Percentiles rank a stretch among this genome's conserved stretches.
Evolutionary conservation across 2,797 vertebrate species (phyloP).

Genomic region (Coranthus polyacanthus): DNA sequence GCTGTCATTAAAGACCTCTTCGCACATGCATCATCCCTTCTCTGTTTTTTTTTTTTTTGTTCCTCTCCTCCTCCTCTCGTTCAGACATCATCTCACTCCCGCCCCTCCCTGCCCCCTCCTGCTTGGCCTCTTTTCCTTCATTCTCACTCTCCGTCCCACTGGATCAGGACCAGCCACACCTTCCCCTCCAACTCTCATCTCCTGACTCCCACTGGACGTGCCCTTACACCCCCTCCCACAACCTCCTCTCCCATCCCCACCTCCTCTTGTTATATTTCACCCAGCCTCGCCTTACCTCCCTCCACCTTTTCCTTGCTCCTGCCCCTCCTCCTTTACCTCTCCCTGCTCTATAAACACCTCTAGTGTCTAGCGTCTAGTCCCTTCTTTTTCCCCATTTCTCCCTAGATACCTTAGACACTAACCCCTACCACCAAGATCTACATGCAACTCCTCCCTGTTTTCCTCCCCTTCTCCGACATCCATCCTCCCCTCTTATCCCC

Average conservation of each 20-base stretch:
- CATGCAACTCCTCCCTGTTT: constrained; percentile 21
- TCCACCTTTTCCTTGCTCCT: constrained; percentile 4
- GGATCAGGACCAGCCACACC: constrained; percentile 39
- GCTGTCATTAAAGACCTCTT: neutral
- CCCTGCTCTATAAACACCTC: constrained; percentile 12
- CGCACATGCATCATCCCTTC: neutral
- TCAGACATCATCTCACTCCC: constrained; percentile 8
- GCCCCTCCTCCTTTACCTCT: too few species aligned
- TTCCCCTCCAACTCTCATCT: constrained; percentile 28
- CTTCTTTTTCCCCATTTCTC: constrained; percentile 20
- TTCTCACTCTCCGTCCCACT: constrained; percentile 40
- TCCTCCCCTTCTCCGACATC: constrained; percentile 13
- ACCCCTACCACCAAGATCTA: constrained; percentile 2
- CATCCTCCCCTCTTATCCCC: constrained; percentile 38
- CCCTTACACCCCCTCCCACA: constrained; percentile 5
- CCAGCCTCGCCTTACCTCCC: neutral
- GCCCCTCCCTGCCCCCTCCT: neutral
- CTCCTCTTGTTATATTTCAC: too few species aligned
- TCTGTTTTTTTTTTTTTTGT: neutral
- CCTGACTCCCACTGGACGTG: constrained; percentile 37
- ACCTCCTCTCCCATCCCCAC: neutral
- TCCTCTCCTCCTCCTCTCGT: neutral
- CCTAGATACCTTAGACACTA: constrained; percentile 2
- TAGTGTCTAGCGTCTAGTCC: constrained; percentile 2
- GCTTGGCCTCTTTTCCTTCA: constrained; percentile 46